Percentiles rank a stretch among this genome's conserved stretches.
These are phyloP conservation scores for Brachionus rubens DNA, from an alignment of 1,140 invertebrate genomes.

Conservation along the genomic window DNA sequence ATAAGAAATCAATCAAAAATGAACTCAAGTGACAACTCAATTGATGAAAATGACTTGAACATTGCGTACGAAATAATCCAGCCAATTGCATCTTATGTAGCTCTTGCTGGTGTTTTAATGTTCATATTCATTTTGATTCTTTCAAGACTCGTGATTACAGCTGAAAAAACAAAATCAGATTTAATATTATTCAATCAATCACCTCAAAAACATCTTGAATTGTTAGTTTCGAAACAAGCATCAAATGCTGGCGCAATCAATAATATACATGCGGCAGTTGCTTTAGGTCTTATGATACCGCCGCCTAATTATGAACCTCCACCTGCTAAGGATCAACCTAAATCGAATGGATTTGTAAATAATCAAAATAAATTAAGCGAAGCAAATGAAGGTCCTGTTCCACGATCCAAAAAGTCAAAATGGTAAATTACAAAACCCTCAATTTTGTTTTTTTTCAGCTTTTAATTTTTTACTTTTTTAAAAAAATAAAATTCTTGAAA, in stretches of 20 bases:
- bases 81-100: slow-evolving; percentile 31
- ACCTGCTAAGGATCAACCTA: not conserved
- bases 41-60: not conserved
- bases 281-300: slow-evolving; percentile 43
- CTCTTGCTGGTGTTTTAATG: slow-evolving; percentile 10
- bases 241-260: slow-evolving; percentile 33
- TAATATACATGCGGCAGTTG: slow-evolving; percentile 32
- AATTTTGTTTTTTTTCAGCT: too few relatives aligned
- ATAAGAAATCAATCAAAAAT: too few relatives aligned
- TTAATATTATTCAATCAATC: slow-evolving; percentile 31
- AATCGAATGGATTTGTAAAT: not conserved
- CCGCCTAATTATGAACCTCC: slow-evolving; percentile 33
- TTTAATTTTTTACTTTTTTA: too few relatives aligned
- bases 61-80: slow-evolving; percentile 17
- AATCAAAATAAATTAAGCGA: not conserved
- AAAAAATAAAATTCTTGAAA: too few relatives aligned
- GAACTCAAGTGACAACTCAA: not conserved
- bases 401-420: slow-evolving; percentile 27
- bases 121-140: slow-evolving; percentile 23
- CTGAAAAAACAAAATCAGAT: slow-evolving; percentile 35
- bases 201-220: slow-evolving; percentile 25
- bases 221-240: slow-evolving; percentile 30
- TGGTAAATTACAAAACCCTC: not conserved
- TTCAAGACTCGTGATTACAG: slow-evolving; percentile 7
- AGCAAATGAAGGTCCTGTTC: not conserved